Conservation (phyloP, 2,888 invertebrate genomes). For the Pseudanteris insignis region DNA sequence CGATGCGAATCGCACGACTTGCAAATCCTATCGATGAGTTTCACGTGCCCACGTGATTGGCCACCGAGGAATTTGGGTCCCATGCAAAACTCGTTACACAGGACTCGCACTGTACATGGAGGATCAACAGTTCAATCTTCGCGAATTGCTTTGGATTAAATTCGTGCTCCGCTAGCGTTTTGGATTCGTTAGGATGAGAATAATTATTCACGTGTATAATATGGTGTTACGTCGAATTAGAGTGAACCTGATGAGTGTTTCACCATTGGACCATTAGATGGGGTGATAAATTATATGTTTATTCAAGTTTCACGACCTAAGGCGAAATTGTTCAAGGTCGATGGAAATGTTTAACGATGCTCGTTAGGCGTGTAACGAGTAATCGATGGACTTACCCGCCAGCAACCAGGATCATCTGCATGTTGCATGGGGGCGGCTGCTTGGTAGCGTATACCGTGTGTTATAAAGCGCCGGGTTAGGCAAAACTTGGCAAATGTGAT, state of each 20-base stretch:
- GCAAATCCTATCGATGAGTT: slow-evolving; percentile 19
- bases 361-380: too few species aligned
- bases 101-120: background rate
- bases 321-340: too few species aligned
- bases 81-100: slow-evolving; percentile 8
- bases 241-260: too few species aligned
- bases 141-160: background rate
- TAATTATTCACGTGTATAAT: too few species aligned
- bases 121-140: background rate
- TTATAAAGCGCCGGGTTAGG: slow-evolving; percentile 13
- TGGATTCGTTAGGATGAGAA: too few species aligned
- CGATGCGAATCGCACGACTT: slow-evolving; percentile 8
- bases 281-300: too few species aligned
- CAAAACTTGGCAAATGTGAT: slow-evolving; percentile 8
- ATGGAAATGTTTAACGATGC: too few species aligned
- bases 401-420: slow-evolving; percentile 68
- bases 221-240: too few species aligned
- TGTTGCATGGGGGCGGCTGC: slow-evolving; percentile 66
- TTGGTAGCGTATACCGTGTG: slow-evolving; percentile 49
- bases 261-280: too few species aligned
- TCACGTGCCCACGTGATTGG: slow-evolving; percentile 7
- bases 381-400: slow-evolving; percentile 67
- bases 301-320: too few species aligned
- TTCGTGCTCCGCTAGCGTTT: too few species aligned
- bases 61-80: slow-evolving; percentile 17